These are phyloP conservation scores for Drosophila paramelanica DNA, from an alignment of 2,888 invertebrate genomes.

Conservation along the genomic window DNA sequence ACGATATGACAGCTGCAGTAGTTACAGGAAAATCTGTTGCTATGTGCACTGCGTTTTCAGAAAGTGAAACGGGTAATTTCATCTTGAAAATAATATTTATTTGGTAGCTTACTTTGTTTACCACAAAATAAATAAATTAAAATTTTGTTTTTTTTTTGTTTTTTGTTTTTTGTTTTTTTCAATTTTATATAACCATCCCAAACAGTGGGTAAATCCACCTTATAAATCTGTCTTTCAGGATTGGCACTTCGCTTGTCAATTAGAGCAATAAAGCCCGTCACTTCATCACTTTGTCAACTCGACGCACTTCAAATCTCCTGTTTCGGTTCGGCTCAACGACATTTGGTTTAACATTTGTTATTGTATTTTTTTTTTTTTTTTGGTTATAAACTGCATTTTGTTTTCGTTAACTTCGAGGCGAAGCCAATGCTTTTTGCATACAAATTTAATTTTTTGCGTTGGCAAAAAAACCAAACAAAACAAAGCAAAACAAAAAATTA, in stretches of 20 bases:
- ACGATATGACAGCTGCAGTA: conserved; percentile 35
- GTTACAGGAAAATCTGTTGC: conserved; percentile 4
- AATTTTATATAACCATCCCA: neutral
- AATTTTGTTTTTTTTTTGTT: neutral
- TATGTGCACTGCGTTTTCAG: neutral
- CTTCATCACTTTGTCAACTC: conserved; percentile 45
- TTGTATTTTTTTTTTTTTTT: conserved; percentile 12
- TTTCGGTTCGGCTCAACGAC: conserved; percentile 41
- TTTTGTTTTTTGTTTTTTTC: neutral
- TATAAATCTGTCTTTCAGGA: conserved; percentile 43
- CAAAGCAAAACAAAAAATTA: neutral
- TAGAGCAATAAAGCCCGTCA: conserved; percentile 62
- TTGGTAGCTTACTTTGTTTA: no score
- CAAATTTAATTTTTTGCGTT: conserved; percentile 35
- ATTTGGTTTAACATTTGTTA: conserved; percentile 21
- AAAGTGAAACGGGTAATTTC: neutral
- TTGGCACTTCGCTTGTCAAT: conserved; percentile 60
- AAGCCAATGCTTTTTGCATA: conserved; percentile 23
- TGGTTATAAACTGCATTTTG: conserved; percentile 43
- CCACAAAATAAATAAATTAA: no score
- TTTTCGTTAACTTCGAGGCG: conserved; percentile 26
- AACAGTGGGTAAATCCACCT: conserved; percentile 18
- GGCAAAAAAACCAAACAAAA: conserved; percentile 14
- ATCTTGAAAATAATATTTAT: no score
- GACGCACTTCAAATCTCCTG: conserved; percentile 12